Percentiles rank a stretch among this genome's conserved stretches.
These are phyloP conservation scores for Denticeps clupeoides DNA, from an alignment of 2,797 vertebrate species.

Conservation along the genomic window DNA sequence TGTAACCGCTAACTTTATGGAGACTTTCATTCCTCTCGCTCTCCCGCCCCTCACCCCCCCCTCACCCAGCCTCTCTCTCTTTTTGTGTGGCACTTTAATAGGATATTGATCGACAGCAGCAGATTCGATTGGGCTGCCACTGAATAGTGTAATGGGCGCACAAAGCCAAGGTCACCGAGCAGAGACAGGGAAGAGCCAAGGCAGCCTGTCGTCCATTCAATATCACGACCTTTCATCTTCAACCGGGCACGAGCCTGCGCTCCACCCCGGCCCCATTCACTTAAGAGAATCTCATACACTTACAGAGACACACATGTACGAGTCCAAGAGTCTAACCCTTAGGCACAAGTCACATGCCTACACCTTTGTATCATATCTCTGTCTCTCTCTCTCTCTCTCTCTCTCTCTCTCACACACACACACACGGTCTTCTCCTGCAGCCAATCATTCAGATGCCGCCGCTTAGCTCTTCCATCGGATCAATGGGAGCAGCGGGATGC, in stretches of 20 bases:
- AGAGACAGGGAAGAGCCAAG: conserved; percentile 42
- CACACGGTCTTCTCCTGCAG: conserved; percentile 1
- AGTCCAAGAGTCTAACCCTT: too few relatives aligned
- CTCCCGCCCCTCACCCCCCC: conserved; percentile 1
- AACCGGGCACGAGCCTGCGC: conserved; percentile 18
- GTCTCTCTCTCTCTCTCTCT: background rate
- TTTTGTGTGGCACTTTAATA: conserved; percentile 75
- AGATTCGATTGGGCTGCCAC: conserved; percentile 86
- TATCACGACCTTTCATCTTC: conserved; percentile 44
- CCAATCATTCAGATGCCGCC: conserved; percentile 17
- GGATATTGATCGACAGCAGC: conserved; percentile 95
- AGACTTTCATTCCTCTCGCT: conserved; percentile 56
- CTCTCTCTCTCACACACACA: background rate
- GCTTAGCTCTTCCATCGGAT: conserved; percentile 13
- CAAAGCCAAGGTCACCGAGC: conserved; percentile 83
- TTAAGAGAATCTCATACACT: conserved; percentile 33
- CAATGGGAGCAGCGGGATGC: conserved; percentile 12
- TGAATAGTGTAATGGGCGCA: conserved; percentile 90
- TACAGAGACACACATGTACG: conserved; percentile 9
- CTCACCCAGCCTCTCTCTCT: conserved; percentile 19
- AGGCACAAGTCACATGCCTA: conserved; percentile 15
- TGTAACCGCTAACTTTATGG: conserved; percentile 78
- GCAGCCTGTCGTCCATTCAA: conserved; percentile 39
- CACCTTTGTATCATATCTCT: background rate
- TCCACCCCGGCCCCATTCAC: conserved; percentile 22